Base-by-base conservation (phyloP, 2,797 vertebrate genomes). In the Anabas testudineus region DNA sequence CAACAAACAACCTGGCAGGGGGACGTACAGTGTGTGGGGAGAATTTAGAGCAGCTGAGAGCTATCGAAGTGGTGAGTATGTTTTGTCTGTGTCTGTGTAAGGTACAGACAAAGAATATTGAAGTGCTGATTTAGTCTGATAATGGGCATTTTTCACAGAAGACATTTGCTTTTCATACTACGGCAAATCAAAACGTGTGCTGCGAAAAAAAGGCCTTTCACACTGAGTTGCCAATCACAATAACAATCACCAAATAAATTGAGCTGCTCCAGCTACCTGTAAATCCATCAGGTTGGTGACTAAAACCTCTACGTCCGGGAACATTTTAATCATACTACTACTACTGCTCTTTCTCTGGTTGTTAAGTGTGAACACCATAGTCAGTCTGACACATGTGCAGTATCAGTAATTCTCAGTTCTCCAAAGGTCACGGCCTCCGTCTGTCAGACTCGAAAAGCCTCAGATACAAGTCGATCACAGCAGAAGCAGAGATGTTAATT, bases 1-100 rank as follows among this genome's bases (percentile, higher is more conserved):
- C 48, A 60, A 85, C 82, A 90, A 91, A 89, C 78, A 90, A 78
- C 74, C 54, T 53, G 78, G 67, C 57, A 62, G 61, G 67, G 19
- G 49, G 39, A 70, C 55, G 21, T 19, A 7, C 41, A n/a, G 41
- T 12, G 13, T 76, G 83, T 85, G 87, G 87, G 76, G 64, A 49
- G 79, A 82, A 84, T 87, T 43, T 14, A 67, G 39, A 81, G 24
- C 22, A 42, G 61, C 47, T 19, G 4, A 37, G 36, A 55, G 34
- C 43, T 57, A 55, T 19, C n/a, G 46, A 39, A 70, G 67, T 71
- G 73, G 51, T 71, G 21, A 47, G 72, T 64, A 60, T 53, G 75
- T 81, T 70, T 68, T 45, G 30, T 70, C 24, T 26, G 2, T 52
- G n/a, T n/a, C n/a, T n/a, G n/a, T n/a, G n/a, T n/a, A n/a, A n/a